Conservation (phyloP, 2,888 invertebrate genomes). For the Athetis lepigone region DNA sequence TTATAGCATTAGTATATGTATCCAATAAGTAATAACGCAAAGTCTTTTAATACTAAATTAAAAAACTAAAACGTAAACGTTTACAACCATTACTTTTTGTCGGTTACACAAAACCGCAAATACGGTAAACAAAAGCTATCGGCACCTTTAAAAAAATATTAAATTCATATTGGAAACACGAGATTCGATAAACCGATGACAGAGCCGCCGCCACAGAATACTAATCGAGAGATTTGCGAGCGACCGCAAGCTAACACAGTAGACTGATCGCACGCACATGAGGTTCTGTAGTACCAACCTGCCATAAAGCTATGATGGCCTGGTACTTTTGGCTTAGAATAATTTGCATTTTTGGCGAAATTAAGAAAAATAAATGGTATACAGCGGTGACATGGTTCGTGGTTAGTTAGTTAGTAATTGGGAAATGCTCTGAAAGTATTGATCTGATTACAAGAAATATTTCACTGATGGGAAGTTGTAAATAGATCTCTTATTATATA, state of each 20-base stretch:
- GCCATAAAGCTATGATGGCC: conserved; percentile 51
- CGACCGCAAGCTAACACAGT: conserved; percentile 76
- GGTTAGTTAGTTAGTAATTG: too few relatives aligned
- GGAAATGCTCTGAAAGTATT: too few relatives aligned
- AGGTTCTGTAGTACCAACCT: conserved; percentile 51
- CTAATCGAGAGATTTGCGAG: conserved; percentile 81
- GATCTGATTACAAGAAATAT: too few relatives aligned
- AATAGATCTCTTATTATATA: too few relatives aligned
- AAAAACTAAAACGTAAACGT: conserved; percentile 38
- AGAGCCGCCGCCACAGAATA: conserved; percentile 79
- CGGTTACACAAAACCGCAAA: conserved; percentile 68
- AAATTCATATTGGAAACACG: conserved; percentile 76
- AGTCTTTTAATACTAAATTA: conserved; percentile 1
- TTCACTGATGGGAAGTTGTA: too few relatives aligned
- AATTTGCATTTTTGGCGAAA: conserved; percentile 9
- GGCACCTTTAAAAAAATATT: conserved; percentile 68
- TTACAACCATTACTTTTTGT: conserved; percentile 47
- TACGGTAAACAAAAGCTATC: conserved; percentile 69
- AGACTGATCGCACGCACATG: conserved; percentile 57
- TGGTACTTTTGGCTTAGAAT: conserved; percentile 19
- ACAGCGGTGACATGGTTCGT: too few relatives aligned
- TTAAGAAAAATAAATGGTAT: neutral
- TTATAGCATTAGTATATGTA: too few relatives aligned
- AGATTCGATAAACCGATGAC: conserved; percentile 78
- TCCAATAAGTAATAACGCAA: too few relatives aligned